Percentiles rank a stretch among this genome's conserved stretches.
These are phyloP conservation scores for Leucania comma DNA, from an alignment of 2,888 invertebrate genomes.

Conservation along the genomic window DNA sequence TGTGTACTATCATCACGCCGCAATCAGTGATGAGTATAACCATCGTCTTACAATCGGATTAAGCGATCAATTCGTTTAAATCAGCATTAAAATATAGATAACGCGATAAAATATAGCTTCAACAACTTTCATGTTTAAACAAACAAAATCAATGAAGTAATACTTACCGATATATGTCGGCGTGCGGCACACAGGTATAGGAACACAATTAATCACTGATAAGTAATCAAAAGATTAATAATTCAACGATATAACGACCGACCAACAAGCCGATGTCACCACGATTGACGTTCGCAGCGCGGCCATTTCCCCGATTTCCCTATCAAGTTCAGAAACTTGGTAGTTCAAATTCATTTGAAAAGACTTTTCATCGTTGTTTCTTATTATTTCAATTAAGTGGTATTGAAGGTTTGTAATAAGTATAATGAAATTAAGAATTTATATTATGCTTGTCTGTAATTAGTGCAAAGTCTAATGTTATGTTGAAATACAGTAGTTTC, in stretches of 20 bases:
- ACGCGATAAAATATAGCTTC: conserved; percentile 58
- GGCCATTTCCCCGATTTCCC: conserved; percentile 66
- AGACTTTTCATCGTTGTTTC: background rate
- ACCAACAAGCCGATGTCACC: conserved; percentile 70
- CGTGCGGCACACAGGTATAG: conserved; percentile 63
- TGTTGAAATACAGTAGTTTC: background rate
- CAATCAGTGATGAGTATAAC: conserved; percentile 64
- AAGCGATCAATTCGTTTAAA: conserved; percentile 66
- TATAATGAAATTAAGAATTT: background rate
- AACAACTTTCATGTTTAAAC: conserved; percentile 51
- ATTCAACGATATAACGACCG: conserved; percentile 65
- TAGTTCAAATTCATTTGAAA: background rate
- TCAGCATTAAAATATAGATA: conserved; percentile 68
- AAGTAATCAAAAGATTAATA: conserved; percentile 71
- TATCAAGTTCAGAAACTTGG: conserved; percentile 39
- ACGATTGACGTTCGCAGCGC: conserved; percentile 69
- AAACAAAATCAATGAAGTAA: conserved; percentile 57
- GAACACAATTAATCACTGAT: conserved; percentile 73
- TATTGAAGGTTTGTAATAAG: rapidly evolving
- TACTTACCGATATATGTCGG: conserved; percentile 75
- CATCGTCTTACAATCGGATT: conserved; percentile 64
- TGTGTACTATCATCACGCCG: conserved; percentile 62
- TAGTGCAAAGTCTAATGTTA: background rate
- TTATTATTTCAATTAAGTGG: background rate
- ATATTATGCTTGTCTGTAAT: too few relatives aligned